Base-by-base conservation (phyloP, 2,888 invertebrate species). In the Abscondita cerata region DNA sequence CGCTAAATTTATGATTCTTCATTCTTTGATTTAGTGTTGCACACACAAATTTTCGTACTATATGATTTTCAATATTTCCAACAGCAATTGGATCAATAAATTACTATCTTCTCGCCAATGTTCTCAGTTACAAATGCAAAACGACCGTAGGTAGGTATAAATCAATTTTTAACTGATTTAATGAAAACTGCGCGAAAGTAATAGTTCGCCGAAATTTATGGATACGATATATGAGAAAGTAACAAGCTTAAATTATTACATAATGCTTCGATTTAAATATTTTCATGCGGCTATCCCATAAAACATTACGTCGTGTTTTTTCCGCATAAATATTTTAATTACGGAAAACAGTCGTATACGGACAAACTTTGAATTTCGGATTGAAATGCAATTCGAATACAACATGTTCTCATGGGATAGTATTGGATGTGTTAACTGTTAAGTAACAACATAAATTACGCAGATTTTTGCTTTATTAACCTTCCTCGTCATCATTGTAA, bases 261-360 rank as follows among this genome's bases (percentile, higher is more conserved):
- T 19, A 44, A 44, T 44, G 9, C n/a, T 16, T 4, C 1, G 16
- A 44, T 44, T 44, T 44, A 19, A 44, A 44, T 44, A 44, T 19
- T 44, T 44, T 11, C 18, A 44, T 44, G 18, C 6, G 25, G 18
- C 16, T 44, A 44, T 16, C 44, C 16, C 16, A 44, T 16, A 25
- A 25, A 25, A 44, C n/a, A 44, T 44, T 44, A 18, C 8, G 19
- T 44, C 16, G 19, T 11, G 18, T 18, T 44, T 44, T 44, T 19
- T 44, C 18, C 6, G 18, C 44, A 44, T 44, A 44, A 44, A 6
- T 44, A 44, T 36, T 36, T 44, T 44, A 44, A 44, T 44, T 44
- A 44, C 18, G 2, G 16, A 44, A 44, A 44, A 44, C 8, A 18
- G 13, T 41, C n/a, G 13, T 11, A 18, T 44, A 18, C 44, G 25